Percentiles rank a stretch among this genome's conserved stretches.
These are phyloP conservation scores for Papilio glaucus DNA, from an alignment of 1,140 invertebrate genomes.

Conservation along the genomic window DNA sequence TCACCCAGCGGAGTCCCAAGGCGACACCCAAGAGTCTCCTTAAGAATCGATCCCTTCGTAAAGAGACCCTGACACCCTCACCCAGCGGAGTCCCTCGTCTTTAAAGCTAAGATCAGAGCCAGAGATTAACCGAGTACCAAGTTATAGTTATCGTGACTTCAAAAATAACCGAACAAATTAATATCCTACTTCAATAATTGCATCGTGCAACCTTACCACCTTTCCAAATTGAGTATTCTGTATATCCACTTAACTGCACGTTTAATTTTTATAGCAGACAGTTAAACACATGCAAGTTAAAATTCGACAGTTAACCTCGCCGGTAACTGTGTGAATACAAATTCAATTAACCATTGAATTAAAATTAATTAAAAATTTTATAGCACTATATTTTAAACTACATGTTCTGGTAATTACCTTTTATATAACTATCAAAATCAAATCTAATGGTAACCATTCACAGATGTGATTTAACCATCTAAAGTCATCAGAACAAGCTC, in stretches of 20 bases:
- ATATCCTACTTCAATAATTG: not conserved
- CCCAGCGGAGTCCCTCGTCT: too few species aligned
- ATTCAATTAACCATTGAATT: not conserved
- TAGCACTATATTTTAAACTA: not conserved
- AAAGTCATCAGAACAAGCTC: too few species aligned
- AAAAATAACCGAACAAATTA: not conserved
- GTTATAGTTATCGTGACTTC: not conserved
- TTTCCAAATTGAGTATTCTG: not conserved
- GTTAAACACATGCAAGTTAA: constrained; percentile 1
- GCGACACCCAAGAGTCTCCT: too few species aligned
- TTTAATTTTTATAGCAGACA: not conserved
- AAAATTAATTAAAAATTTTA: not conserved
- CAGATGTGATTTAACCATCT: too few species aligned
- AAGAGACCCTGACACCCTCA: too few species aligned
- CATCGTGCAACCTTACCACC: not conserved
- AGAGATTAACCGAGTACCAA: too few species aligned
- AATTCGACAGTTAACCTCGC: constrained; percentile 2
- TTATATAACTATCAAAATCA: too few species aligned
- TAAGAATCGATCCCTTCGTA: too few species aligned
- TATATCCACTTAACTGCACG: not conserved
- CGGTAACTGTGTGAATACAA: not conserved
- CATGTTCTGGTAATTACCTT: too few species aligned
- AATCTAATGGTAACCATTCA: too few species aligned
- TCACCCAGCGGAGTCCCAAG: too few species aligned
- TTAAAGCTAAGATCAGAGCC: too few species aligned